Base-by-base conservation (phyloP, 2,113 vertebrate species). In the Ifrita kowaldi region DNA sequence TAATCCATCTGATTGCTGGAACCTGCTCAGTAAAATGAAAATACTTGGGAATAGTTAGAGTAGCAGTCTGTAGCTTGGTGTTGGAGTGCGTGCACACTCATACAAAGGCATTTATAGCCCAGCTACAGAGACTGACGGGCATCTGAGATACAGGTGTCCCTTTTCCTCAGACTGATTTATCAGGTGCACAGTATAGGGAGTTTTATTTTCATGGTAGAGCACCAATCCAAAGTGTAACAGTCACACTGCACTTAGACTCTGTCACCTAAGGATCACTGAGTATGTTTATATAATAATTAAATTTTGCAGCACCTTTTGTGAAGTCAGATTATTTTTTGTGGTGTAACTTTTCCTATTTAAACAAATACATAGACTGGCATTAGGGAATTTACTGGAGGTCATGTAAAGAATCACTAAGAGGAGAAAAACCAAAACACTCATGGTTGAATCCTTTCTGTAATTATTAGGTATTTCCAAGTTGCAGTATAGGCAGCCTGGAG, bases 1-100 rank as follows among this genome's bases (percentile, higher is more conserved):
- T 95, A 97, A 92, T 87, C 92, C 84, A 92, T 83, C 57, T 92
- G 85, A 96, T 65, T 79, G 84, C 27, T 91, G 89, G 93, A 84
- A 47, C 86, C 85, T 67, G 55, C 70, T 97, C 59, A 78, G 85
- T 46, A 13, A 71, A 92, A 88, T 32, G 39, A 93, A 97, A 91
- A 60, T 89, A 13, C 5, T 12, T 16, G 10, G 68, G 56, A 82
- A 44, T 41, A 88, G 56, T 63, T 79, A 35, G 89, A 93, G n/a
- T 53, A 73, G 28, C 55, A 87, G 24, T 17, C 11, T 18, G 2
- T 3, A 28, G 59, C 35, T 52, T 12, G n/a, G 18, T 70, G 50
- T n/a, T 83, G 7, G 7, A 71, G 60, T 5, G 10, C 1, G 1
- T 41, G 26, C n/a, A 19, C 15, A 10, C 19, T 14, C 7, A 3